phyloP scores from a whole-genome alignment of 1,140 invertebrate genomes.

The Lucilia cuprina region DNA sequence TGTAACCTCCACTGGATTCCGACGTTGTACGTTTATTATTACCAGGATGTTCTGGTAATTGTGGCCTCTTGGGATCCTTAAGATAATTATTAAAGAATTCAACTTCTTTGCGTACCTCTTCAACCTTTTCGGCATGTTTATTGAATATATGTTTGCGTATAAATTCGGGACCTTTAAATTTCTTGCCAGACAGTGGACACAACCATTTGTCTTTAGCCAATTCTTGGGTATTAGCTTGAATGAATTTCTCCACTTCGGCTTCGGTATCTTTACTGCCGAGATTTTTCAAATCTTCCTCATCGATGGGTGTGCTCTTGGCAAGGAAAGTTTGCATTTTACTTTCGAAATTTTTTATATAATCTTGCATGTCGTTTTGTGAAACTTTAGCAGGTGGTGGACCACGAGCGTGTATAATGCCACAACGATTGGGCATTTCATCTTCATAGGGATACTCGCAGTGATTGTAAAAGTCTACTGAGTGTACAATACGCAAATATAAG shows the following conservation, averaged over 20 bases:
- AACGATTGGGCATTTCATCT: conserved; percentile 99
- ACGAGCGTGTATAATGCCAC: conserved; percentile 97
- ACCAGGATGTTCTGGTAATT: conserved; percentile 82
- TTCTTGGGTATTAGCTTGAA: conserved; percentile 93
- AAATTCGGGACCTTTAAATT: conserved; percentile 99
- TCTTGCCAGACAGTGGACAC: conserved; percentile 97
- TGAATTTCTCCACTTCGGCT: conserved; percentile 93
- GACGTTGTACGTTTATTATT: conserved; percentile 64
- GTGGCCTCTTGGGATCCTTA: conserved; percentile 91
- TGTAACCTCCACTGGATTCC: conserved; percentile 62
- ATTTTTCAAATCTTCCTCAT: conserved; percentile 83
- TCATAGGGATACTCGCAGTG: conserved; percentile 99
- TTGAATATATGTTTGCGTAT: conserved; percentile 98
- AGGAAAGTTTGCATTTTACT: conserved; percentile 89
- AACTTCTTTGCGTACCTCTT: conserved; percentile 96
- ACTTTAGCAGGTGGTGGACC: conserved; percentile 86
- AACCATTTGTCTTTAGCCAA: conserved; percentile 97
- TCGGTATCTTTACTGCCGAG: conserved; percentile 88
- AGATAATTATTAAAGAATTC: conserved; percentile 99
- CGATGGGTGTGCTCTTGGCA: conserved; percentile 72
- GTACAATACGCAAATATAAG: conserved; percentile 93
- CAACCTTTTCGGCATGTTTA: conserved; percentile 95
- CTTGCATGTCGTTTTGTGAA: conserved; percentile 72
- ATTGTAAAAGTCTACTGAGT: conserved; percentile 96
- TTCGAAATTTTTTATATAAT: conserved; percentile 83